These are phyloP conservation scores for Melanotus villosus DNA, from an alignment of 2,888 invertebrate genomes.

Conservation along the genomic window DNA sequence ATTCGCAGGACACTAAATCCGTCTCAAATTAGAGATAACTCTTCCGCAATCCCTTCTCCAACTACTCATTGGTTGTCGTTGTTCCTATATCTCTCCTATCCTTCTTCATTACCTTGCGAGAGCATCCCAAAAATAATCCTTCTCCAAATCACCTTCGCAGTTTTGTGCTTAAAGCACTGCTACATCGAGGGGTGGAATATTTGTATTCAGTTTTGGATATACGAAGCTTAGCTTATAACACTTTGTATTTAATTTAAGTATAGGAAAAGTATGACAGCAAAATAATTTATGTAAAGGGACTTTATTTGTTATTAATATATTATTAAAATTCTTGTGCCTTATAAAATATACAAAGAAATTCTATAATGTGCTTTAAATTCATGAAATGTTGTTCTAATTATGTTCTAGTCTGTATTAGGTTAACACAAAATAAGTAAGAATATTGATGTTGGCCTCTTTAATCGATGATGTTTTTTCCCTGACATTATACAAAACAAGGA, in stretches of 20 bases:
- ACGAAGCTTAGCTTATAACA: slow-evolving; percentile 13
- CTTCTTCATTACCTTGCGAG: slow-evolving; percentile 61
- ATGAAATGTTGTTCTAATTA: too few relatives aligned
- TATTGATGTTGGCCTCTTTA: too few relatives aligned
- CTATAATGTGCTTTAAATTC: too few relatives aligned
- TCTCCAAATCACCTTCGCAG: slow-evolving; percentile 43
- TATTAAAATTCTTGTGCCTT: too few relatives aligned
- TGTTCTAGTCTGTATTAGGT: too few relatives aligned
- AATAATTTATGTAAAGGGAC: background rate
- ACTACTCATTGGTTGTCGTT: slow-evolving; percentile 66
- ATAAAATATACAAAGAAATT: too few relatives aligned
- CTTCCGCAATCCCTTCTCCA: slow-evolving; percentile 67
- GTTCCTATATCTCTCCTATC: slow-evolving; percentile 62
- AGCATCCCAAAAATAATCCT: slow-evolving; percentile 47
- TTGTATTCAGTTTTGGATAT: slow-evolving; percentile 20
- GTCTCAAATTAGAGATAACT: slow-evolving; percentile 73
- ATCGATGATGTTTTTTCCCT: too few relatives aligned
- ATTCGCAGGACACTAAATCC: slow-evolving; percentile 72
- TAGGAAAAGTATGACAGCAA: too few relatives aligned
- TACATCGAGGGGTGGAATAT: slow-evolving; percentile 20
- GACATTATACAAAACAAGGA: too few relatives aligned
- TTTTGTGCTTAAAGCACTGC: slow-evolving; percentile 29
- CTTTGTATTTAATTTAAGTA: slow-evolving; percentile 27
- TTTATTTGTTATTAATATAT: too few relatives aligned
- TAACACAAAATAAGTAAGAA: too few relatives aligned